Base-by-base conservation (phyloP, 2,113 vertebrate genomes). In the Ciconia maguari region DNA sequence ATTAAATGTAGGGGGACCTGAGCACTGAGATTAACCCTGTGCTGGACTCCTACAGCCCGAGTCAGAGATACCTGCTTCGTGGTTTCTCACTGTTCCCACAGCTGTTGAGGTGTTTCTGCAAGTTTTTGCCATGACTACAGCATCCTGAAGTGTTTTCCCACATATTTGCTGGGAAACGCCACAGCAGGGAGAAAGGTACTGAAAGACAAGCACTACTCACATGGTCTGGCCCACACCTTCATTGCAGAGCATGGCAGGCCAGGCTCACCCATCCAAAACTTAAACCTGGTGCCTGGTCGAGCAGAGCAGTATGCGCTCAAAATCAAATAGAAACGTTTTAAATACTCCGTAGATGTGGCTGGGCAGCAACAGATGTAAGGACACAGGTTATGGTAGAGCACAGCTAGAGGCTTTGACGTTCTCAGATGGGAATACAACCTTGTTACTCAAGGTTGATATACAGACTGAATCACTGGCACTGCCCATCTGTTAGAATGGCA, bases 401-500 rank as follows among this genome's bases (percentile, higher is more conserved):
- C 30, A 79, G 81, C 81, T 83, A 65, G 57, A 58, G 82, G 89
- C 90, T 87, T n/a, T 68, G 62, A 85, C 5, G 9, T 60, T 74
- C 94, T 93, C 93, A 44, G 68, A 20, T 76, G 89, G 81, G 82
- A 93, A 76, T 84, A 89, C 94, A 91, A 82, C 89, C 96, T 90
- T 52, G 87, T 97, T 97, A 93, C 89, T 92, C 81, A n/a, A 80
- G 90, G 87, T 41, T 97, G 95, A 85, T 90, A 62, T 11, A 62
- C 76, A 68, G 82, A 74, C 94, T 79, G 94, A 71, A 54, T 85
- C 92, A 46, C 81, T 96, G 95, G 94, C 95, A 29, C 60, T 78
- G 77, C 90, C 96, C 96, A 95, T 97, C 96, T 97, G 97, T 80
- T 77, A 52, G 89, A 42, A 64, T 96, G 96, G 95, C 95, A 75